These are phyloP conservation scores for Coranthus polyacanthus DNA, from an alignment of 2,797 vertebrate species.

Conservation along the genomic window DNA sequence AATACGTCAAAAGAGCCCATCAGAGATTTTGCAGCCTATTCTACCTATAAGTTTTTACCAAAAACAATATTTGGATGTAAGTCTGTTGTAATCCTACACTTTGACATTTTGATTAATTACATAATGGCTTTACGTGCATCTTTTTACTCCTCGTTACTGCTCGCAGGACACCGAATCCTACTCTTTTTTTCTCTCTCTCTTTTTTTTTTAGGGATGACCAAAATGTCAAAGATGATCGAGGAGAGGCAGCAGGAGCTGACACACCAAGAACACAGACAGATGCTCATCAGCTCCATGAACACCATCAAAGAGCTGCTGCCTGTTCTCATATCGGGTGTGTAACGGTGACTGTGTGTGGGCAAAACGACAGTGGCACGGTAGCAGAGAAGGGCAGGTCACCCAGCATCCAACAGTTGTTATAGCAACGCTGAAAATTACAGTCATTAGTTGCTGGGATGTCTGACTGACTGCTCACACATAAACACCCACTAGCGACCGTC, in stretches of 20 bases:
- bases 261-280: conserved; percentile 96
- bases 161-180: background rate
- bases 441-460: conserved; percentile 72
- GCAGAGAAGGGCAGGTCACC: conserved; percentile 34
- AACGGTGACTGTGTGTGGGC: conserved; percentile 15
- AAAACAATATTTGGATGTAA: no score
- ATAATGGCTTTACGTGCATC: no score
- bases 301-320: conserved; percentile 96
- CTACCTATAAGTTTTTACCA: no score
- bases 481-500: conserved; percentile 36
- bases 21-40: no score
- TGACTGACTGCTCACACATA: conserved; percentile 35
- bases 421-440: conserved; percentile 82
- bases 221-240: conserved; percentile 99
- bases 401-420: conserved; percentile 76
- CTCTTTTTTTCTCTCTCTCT: conserved; percentile 1
- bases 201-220: conserved; percentile 92
- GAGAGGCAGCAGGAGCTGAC: conserved; percentile 98
- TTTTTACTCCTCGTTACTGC: background rate
- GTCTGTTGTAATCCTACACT: no score
- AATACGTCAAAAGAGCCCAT: no score
- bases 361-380: conserved; percentile 12
- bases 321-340: conserved; percentile 95
- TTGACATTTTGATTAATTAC: no score
- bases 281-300: conserved; percentile 97